A percentile compares a stretch with the other conserved stretches of the same genome.
These are phyloP conservation scores for Campylorhamphus procurvoides DNA, from an alignment of 2,113 vertebrate species.

Conservation along the genomic window DNA sequence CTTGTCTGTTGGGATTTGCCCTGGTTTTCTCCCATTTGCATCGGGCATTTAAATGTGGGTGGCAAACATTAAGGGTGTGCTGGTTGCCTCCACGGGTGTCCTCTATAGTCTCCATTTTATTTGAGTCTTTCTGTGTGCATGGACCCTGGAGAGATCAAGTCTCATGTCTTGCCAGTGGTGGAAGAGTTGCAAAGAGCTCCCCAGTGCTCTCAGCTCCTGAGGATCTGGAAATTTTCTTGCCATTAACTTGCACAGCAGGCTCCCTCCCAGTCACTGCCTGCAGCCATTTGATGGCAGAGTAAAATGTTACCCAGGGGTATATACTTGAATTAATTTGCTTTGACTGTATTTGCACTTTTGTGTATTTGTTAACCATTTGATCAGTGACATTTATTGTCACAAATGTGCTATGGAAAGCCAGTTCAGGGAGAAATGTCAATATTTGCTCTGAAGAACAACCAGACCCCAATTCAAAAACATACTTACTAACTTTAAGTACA, in stretches of 20 bases:
- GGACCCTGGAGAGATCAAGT: neutral
- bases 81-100: neutral
- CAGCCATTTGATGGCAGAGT: neutral
- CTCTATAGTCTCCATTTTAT: neutral
- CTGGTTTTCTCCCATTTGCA: neutral
- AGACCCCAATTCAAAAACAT: neutral
- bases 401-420: neutral
- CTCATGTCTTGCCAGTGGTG: neutral
- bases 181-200: neutral
- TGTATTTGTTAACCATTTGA: constrained; percentile 14
- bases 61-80: neutral
- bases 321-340: neutral
- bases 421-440: neutral
- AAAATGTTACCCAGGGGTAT: neutral
- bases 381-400: constrained; percentile 34
- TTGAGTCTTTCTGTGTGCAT: neutral
- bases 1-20: neutral
- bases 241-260: neutral
- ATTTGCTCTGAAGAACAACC: constrained; percentile 44
- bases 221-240: neutral
- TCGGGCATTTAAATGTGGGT: neutral
- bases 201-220: neutral
- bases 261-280: neutral
- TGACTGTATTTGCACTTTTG: neutral
- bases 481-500: neutral